Conservation (phyloP, 2,888 invertebrate species). For the Zaprionus obscuricornis region DNA sequence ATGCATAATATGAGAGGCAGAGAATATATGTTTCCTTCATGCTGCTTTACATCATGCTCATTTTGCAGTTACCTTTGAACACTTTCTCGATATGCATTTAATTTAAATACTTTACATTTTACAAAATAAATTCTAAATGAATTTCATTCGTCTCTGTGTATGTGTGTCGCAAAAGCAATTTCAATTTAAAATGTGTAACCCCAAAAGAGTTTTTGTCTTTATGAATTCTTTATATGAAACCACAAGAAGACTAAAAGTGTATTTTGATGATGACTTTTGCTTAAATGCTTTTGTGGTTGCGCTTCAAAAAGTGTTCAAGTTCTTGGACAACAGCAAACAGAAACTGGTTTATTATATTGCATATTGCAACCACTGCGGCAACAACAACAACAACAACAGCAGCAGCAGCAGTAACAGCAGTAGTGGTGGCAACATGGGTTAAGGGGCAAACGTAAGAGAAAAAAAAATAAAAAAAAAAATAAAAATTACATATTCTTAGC, state of each 20-base stretch:
- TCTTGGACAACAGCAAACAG: constrained; percentile 21
- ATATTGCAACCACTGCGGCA: constrained; percentile 47
- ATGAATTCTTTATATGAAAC: too few species aligned
- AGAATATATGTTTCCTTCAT: too few species aligned
- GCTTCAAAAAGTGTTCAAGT: constrained; percentile 9
- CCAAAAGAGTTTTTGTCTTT: too few species aligned
- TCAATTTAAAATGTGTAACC: constrained; percentile 69
- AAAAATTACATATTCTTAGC: constrained; percentile 37
- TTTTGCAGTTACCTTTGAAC: neutral
- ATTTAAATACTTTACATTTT: constrained; percentile 63
- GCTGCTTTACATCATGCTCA: too few species aligned
- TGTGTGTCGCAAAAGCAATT: constrained; percentile 53
- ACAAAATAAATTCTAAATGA: neutral
- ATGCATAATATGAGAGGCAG: too few species aligned
- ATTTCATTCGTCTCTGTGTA: neutral
- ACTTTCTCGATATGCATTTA: constrained; percentile 45
- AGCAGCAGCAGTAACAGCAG: constrained; percentile 3
- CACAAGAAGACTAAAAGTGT: constrained; percentile 40
- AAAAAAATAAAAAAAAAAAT: constrained; percentile 11
- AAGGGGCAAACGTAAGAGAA: constrained; percentile 11
- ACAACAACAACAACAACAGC: constrained; percentile 12
- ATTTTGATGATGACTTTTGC: constrained; percentile 39
- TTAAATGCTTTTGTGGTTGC: constrained; percentile 69
- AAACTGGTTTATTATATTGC: constrained; percentile 69
- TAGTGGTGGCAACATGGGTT: constrained; percentile 3